These are phyloP conservation scores for Anseranas semipalmata DNA, from an alignment of 2,113 vertebrate species.

Conservation along the genomic window DNA sequence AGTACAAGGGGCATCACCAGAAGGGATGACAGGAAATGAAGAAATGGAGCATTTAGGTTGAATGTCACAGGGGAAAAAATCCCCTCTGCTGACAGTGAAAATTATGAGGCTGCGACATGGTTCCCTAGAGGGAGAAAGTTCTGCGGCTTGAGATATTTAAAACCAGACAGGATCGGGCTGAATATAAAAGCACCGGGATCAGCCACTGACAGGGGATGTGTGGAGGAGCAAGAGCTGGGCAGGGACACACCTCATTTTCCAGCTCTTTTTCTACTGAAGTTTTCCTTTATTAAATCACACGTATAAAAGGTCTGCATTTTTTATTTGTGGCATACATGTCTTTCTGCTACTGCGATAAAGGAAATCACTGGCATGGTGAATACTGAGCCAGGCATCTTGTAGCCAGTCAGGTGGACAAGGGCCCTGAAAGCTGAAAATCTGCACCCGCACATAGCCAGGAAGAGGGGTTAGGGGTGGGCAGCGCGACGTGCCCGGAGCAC, in stretches of 20 bases:
- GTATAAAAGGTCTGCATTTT: background rate
- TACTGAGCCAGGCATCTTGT: background rate
- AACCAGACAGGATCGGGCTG: conserved; percentile 55
- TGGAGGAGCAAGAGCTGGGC: background rate
- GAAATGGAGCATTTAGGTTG: conserved; percentile 60
- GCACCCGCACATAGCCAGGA: fast-evolving
- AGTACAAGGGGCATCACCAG: conserved; percentile 57
- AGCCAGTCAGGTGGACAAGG: background rate
- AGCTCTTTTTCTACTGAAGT: background rate
- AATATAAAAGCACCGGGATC: conserved; percentile 1
- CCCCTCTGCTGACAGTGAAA: conserved; percentile 54
- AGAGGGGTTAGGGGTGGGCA: background rate
- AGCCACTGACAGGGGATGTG: background rate
- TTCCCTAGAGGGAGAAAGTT: conserved; percentile 46
- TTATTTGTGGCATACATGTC: background rate
- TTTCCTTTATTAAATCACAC: background rate
- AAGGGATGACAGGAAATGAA: conserved; percentile 62
- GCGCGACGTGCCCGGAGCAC: fast-evolving
- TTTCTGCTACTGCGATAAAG: background rate
- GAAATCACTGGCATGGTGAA: background rate
- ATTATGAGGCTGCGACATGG: conserved; percentile 23
- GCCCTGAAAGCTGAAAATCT: background rate
- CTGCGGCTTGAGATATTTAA: conserved; percentile 55
- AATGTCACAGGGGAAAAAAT: conserved; percentile 64
- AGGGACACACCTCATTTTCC: background rate